Evolutionary conservation across 2,113 vertebrate genomes (phyloP), one percentile per base, ranked within the genome.

Genomic region (Elachura formosa): DNA sequence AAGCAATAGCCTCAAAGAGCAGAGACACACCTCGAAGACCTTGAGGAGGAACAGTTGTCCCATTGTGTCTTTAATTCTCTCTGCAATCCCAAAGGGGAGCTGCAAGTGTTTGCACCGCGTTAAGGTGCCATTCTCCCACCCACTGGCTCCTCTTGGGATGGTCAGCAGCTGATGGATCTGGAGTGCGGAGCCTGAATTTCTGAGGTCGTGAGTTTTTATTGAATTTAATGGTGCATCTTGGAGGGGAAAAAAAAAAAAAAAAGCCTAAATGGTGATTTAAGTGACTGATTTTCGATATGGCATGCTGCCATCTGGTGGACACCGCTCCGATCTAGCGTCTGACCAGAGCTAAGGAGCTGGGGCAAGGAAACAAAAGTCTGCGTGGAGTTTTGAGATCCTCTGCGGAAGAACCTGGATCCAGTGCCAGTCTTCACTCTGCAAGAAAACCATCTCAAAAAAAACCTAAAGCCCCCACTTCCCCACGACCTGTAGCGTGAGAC

Each of bases 301-400:
- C 95, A 96, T 96, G 92, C 94, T 96, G 94, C 95, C 95, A 97
- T 97, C 96, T 97, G 94, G 95, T 97, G 96, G 96, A 77, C 87
- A 13, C 19, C 59, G 85, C 48, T 93, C 87, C 52, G 48, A 86
- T 90, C 48, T 26, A 52, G n/a, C 28, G 1, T 88, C 63, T 77
- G 93, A 56, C 88, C 86, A 40, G 52, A 16, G 40, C 36, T 23
- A 6, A 74, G 8, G 36, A 63, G 36, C n/a, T 55, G 56, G 82
- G 67, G 46, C 75, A 41, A 52, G 23, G 36, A 67, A 93, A 90
- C 67, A 88, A 90, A 85, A 25, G 31, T 55, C 49, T 55, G n/a
- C 1, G 0, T n/a, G 64, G 51, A 56, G 9, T 75, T 89, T 71
- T 19, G 64, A 67, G 20, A 36, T 77, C 17, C 5, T 51, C 54